Conservation (phyloP, 2,797 vertebrate genomes). For the Rhodeus uyekii region DNA sequence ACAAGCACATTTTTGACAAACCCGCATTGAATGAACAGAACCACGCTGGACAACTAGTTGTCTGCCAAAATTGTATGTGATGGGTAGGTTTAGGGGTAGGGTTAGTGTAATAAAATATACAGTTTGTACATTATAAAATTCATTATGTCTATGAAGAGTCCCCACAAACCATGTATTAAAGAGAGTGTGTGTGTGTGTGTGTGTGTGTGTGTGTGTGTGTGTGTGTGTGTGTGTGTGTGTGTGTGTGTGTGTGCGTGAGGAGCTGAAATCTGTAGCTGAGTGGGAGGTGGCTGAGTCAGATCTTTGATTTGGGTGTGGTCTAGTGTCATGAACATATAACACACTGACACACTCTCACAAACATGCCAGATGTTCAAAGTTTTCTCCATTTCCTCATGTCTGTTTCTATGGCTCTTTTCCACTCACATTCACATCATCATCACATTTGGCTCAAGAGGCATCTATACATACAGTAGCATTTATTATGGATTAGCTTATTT, state of each 20-base stretch:
- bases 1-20: too few species aligned
- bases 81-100: too few species aligned
- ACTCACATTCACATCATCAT: background rate
- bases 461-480: background rate
- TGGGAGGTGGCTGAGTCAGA: slow-evolving; percentile 63
- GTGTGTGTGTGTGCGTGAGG: background rate
- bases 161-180: too few species aligned
- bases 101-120: too few species aligned
- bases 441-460: background rate
- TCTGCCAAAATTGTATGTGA: too few species aligned
- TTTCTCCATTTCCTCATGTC: background rate
- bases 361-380: background rate
- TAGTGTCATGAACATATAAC: slow-evolving; percentile 25
- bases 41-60: too few species aligned
- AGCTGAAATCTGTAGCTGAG: slow-evolving; percentile 11
- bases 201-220: background rate
- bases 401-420: background rate
- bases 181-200: too few species aligned
- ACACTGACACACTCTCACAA: slow-evolving; percentile 31
- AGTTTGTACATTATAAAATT: too few species aligned
- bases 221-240: slow-evolving; percentile 28
- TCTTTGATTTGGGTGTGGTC: slow-evolving; percentile 52
- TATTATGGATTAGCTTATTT: background rate
- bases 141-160: too few species aligned
- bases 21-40: too few species aligned